A percentile compares a stretch with the other conserved stretches of the same genome.
Evolutionary conservation across 2,888 invertebrate species (phyloP).

Genomic region (Poecilobothrus nobilitatus): DNA sequence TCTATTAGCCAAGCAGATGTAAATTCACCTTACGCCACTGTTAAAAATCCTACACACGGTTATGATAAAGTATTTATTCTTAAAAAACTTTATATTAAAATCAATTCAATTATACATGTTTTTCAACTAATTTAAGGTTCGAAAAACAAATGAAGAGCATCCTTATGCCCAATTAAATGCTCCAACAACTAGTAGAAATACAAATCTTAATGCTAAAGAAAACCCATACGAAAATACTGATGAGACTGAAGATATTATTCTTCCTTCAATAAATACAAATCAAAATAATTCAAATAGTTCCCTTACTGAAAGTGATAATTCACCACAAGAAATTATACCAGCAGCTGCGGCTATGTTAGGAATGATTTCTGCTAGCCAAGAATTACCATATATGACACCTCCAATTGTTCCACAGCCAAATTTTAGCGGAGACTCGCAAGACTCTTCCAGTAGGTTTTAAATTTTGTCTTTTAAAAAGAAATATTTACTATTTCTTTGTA

Average conservation of each 20-base stretch:
- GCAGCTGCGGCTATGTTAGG: constrained; percentile 84
- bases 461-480: neutral
- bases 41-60: constrained; percentile 56
- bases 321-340: constrained; percentile 55
- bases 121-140: constrained; percentile 28
- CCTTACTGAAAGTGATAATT: constrained; percentile 19
- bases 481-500: constrained; percentile 9
- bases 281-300: constrained; percentile 19
- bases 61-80: constrained; percentile 48
- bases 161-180: constrained; percentile 43
- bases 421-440: constrained; percentile 86
- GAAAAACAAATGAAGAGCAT: constrained; percentile 37
- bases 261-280: constrained; percentile 19
- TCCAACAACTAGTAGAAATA: constrained; percentile 29
- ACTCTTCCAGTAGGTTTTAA: constrained; percentile 59
- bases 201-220: constrained; percentile 20
- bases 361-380: constrained; percentile 76
- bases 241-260: constrained; percentile 19
- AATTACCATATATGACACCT: constrained; percentile 82
- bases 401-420: constrained; percentile 59
- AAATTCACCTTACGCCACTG: constrained; percentile 56
- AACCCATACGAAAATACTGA: constrained; percentile 21
- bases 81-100: constrained; percentile 13
- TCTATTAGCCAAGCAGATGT: constrained; percentile 51
- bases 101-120: neutral